These are phyloP conservation scores for Characodon lateralis DNA, from an alignment of 2,797 vertebrate species.

Conservation along the genomic window DNA sequence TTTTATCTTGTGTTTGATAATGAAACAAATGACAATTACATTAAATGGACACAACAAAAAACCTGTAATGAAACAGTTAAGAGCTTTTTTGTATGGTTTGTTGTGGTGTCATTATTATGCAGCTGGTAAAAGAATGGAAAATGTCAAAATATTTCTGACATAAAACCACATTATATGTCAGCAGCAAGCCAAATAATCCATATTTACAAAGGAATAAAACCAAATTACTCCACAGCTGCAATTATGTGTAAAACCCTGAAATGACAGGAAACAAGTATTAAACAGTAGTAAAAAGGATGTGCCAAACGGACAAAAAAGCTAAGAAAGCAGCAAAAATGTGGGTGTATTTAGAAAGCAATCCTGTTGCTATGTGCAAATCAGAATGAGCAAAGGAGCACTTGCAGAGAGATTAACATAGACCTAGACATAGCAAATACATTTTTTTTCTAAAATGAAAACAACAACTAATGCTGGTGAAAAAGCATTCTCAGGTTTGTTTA, in stretches of 20 bases:
- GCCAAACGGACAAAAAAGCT: not conserved
- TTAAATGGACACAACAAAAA: too few relatives aligned
- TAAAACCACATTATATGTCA: not conserved
- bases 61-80: too few relatives aligned
- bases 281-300: not conserved
- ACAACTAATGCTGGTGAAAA: not conserved
- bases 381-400: not conserved
- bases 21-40: too few relatives aligned
- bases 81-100: too few relatives aligned
- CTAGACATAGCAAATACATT: not conserved
- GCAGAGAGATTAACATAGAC: not conserved
- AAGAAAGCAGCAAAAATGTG: not conserved
- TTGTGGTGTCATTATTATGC: not conserved
- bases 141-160: not conserved
- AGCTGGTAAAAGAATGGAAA: too few relatives aligned
- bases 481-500: too few relatives aligned
- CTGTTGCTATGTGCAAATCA: not conserved
- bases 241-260: not conserved
- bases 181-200: too few relatives aligned
- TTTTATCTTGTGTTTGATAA: too few relatives aligned
- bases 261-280: not conserved
- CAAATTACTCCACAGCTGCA: not conserved
- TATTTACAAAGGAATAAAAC: too few relatives aligned
- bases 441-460: not conserved
- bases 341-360: not conserved